phyloP scores from a whole-genome alignment of 1,140 invertebrate genomes.

The Bombus waltoni region DNA sequence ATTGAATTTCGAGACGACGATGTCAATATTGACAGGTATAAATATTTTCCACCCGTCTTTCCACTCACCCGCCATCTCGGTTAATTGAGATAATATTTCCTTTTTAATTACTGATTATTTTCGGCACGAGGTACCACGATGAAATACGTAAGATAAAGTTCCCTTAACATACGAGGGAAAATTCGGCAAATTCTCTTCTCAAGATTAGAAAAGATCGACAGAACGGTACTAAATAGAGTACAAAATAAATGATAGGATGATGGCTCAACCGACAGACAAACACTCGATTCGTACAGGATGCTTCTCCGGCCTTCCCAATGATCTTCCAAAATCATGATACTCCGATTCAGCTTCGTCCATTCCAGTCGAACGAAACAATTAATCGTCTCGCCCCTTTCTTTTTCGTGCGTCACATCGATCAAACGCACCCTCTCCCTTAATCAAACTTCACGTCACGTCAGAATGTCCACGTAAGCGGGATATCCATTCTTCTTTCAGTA shows the following conservation, averaged over 20 bases:
- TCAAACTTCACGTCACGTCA: background rate
- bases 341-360: background rate
- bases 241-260: background rate
- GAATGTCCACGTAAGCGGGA: background rate
- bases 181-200: background rate
- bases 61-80: background rate
- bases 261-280: background rate
- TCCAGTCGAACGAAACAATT: too few relatives aligned
- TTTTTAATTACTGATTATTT: rapidly evolving
- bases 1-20: background rate
- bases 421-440: background rate
- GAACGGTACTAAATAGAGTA: background rate
- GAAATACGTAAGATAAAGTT: background rate
- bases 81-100: background rate
- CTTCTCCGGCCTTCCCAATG: background rate
- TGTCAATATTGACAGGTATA: background rate
- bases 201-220: background rate
- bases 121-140: background rate
- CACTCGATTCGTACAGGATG: background rate
- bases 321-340: background rate
- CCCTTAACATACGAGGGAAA: background rate
- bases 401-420: background rate
- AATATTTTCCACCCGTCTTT: background rate
- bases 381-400: background rate
- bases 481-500: background rate